Conservation (phyloP, 2,113 vertebrate species). For the Pelmatolapia mariae region DNA sequence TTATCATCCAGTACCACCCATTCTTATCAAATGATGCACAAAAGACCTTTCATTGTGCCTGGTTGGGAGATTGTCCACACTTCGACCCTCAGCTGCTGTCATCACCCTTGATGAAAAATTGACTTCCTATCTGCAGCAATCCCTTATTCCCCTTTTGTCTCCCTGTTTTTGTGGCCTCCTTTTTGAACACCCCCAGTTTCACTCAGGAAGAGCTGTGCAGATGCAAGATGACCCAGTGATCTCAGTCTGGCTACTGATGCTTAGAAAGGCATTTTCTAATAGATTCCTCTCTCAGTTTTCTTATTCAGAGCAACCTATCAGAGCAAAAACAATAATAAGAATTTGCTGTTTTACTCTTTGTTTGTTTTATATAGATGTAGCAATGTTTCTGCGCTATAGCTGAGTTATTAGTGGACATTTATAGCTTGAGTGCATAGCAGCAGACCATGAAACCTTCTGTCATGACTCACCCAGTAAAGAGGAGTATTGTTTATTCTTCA, state of each 20-base stretch:
- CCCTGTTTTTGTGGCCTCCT: neutral
- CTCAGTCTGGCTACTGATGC: constrained; percentile 41
- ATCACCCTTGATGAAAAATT: neutral
- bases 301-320: neutral
- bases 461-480: constrained; percentile 20
- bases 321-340: neutral
- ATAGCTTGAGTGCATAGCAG: neutral
- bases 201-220: constrained; percentile 59
- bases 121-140: neutral
- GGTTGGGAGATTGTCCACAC: neutral
- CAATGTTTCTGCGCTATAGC: neutral
- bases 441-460: constrained; percentile 15
- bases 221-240: constrained; percentile 59
- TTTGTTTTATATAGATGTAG: neutral
- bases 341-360: neutral
- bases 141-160: neutral
- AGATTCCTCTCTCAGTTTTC: neutral
- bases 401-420: neutral
- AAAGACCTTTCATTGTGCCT: neutral
- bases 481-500: constrained; percentile 36
- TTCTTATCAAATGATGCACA: constrained; percentile 29
- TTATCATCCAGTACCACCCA: neutral
- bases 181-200: neutral
- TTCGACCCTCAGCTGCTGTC: neutral
- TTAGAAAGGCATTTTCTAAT: constrained; percentile 12